A percentile compares a stretch with the other conserved stretches of the same genome.
phyloP scores from a whole-genome alignment of 1,140 invertebrate species.

The Papilio aristodemus region DNA sequence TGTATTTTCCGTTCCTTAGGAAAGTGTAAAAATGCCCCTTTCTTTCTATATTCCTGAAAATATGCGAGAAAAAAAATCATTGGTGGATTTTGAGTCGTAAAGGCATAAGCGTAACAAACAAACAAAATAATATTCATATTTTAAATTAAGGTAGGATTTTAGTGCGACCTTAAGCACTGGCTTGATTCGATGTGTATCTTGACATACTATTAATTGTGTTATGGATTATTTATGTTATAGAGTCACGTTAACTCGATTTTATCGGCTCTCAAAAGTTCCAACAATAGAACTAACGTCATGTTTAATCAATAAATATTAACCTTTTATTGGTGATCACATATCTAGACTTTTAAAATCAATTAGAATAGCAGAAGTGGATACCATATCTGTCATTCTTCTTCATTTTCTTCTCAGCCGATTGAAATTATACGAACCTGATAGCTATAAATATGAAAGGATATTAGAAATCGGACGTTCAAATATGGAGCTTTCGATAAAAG shows the following conservation, averaged over 20 bases:
- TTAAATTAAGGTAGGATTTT: background rate
- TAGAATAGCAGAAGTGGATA: too few relatives aligned
- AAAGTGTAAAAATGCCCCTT: too few relatives aligned
- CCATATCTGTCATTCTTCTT: too few relatives aligned
- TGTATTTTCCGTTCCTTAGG: too few relatives aligned
- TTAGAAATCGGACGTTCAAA: background rate
- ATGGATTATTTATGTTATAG: background rate
- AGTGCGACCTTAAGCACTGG: background rate
- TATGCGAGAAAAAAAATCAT: too few relatives aligned
- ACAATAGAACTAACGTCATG: background rate
- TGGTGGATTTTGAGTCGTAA: too few relatives aligned
- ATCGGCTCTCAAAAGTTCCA: background rate
- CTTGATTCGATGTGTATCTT: slow-evolving; percentile 7
- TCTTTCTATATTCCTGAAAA: too few relatives aligned
- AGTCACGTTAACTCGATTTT: background rate
- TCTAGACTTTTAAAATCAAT: too few relatives aligned
- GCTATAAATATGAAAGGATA: background rate
- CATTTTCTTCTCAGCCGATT: too few relatives aligned
- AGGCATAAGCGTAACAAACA: too few relatives aligned
- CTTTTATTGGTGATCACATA: background rate
- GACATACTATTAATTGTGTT: background rate
- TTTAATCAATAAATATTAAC: background rate
- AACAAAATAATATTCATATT: too few relatives aligned
- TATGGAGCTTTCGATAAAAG: slow-evolving; percentile 15
- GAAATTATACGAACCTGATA: too few relatives aligned